Base-by-base conservation (phyloP, 2,797 vertebrate species). In the Neomorphus geoffroyi region DNA sequence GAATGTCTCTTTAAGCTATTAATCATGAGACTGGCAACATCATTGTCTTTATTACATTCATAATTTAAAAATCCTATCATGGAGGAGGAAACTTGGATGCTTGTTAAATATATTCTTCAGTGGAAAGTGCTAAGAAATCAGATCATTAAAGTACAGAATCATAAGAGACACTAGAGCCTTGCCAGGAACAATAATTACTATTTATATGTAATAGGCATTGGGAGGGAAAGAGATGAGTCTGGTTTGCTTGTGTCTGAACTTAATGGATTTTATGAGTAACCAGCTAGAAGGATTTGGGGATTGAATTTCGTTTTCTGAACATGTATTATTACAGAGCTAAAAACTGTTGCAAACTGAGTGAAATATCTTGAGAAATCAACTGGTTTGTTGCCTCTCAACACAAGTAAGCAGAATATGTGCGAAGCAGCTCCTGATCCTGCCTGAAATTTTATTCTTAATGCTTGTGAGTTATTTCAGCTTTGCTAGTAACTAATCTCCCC, bases 281-380 rank as follows among this genome's bases (percentile, higher is more conserved):
- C 75, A 85, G 16, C 94, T 88, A 95, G 96, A 94, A 97, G 95
- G 83, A 94, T 94, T 89, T 94, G 88, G 43, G 93, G 95, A 93
- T 94, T 96, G 62, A 86, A 93, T 96, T 94, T 95, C 32, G 7
- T 91, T 88, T 73, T 95, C 54, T 64, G 94, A 94, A 96, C 92
- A 80, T 96, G 94, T 96, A 96, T 95, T 96, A 73, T 92, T 90
- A 77, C 94, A 94, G 75, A 83, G 75, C 84, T 91, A 84, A 90
- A 92, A 94, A 67, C 61, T 87, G 69, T 74, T 91, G 84, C 58
- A 91, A 93, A 94, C 50, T 12, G 88, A 96, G 92, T 83, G 91
- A 96, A 97, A 51, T 97, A 96, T 95, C 97, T 96, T 97, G 97
- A 97, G 95, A 97, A 97, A 98, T 98, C 95, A 97, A 94, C 94